A percentile compares a stretch with the other conserved stretches of the same genome.
Evolutionary conservation across 1,140 invertebrate genomes (phyloP).

Genomic region (Papilio helenus): DNA sequence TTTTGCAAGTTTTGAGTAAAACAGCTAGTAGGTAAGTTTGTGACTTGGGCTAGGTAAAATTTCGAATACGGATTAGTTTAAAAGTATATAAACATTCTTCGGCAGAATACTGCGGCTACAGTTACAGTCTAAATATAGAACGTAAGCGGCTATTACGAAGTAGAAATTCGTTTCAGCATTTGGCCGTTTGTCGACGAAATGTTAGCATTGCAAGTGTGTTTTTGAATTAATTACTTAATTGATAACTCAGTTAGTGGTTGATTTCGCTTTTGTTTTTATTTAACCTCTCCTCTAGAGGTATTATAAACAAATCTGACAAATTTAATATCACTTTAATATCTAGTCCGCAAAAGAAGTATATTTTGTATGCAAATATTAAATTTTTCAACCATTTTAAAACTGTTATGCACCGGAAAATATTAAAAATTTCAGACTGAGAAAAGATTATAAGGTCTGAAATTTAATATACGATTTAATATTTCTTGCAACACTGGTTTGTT

Average conservation of each 20-base stretch:
- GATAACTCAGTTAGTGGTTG: not conserved
- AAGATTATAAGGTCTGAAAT: conserved; percentile 8
- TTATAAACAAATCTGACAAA: not conserved
- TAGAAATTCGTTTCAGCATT: too few relatives aligned
- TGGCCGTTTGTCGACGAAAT: not conserved
- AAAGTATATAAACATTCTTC: not conserved
- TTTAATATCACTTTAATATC: conserved; percentile 7
- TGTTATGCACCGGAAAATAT: conserved; percentile 3
- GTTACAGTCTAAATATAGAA: too few relatives aligned
- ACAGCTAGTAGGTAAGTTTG: not conserved
- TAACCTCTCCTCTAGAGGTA: not conserved
- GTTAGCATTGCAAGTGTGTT: not conserved
- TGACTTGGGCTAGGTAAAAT: not conserved
- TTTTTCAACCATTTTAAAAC: conserved; percentile 15
- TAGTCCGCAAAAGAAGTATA: not conserved
- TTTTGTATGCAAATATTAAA: conserved; percentile 9
- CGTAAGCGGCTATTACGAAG: too few relatives aligned
- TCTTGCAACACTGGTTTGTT: not conserved
- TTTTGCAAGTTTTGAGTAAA: not conserved
- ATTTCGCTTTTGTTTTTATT: not conserved
- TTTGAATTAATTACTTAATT: not conserved
- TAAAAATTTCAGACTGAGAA: not conserved
- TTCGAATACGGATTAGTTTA: not conserved
- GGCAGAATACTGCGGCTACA: too few relatives aligned
- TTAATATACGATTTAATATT: conserved; percentile 20